A percentile compares a stretch with the other conserved stretches of the same genome.
These are phyloP conservation scores for Pollenia amentaria DNA, from an alignment of 2,888 invertebrate genomes.

Conservation along the genomic window DNA sequence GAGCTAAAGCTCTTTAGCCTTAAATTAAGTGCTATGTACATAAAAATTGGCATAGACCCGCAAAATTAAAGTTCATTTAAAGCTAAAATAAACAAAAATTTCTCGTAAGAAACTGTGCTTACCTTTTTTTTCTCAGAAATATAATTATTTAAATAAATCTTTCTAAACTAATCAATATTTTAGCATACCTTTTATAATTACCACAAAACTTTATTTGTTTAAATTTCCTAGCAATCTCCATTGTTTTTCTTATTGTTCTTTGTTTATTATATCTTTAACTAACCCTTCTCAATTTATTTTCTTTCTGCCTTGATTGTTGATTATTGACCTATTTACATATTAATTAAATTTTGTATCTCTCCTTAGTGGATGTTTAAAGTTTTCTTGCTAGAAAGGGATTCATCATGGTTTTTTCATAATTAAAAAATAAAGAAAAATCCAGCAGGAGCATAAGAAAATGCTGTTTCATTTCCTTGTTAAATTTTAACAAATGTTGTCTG, in stretches of 20 bases:
- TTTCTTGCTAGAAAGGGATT: conserved; percentile 8
- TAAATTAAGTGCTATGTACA: too few relatives aligned
- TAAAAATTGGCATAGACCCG: too few relatives aligned
- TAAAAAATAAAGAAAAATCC: background rate
- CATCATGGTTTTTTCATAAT: conserved; percentile 2
- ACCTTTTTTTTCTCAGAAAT: background rate
- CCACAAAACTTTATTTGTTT: background rate
- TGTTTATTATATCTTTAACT: background rate
- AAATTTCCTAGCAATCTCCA: too few relatives aligned
- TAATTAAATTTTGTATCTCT: conserved; percentile 40
- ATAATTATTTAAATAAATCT: conserved; percentile 23
- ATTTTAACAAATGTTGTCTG: conserved; percentile 12
- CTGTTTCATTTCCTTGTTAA: conserved; percentile 15
- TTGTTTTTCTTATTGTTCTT: background rate
- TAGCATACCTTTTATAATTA: conserved; percentile 13
- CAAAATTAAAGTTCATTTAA: too few relatives aligned
- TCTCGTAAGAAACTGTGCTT: too few relatives aligned
- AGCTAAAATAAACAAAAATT: too few relatives aligned
- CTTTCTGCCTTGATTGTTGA: conserved; percentile 5
- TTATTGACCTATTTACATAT: conserved; percentile 54
- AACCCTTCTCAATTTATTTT: conserved; percentile 4
- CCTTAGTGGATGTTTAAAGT: background rate
- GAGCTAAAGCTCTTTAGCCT: too few relatives aligned
- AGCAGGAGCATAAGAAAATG: background rate
- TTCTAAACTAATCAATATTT: conserved; percentile 18